Evolutionary conservation across 1,140 invertebrate species (phyloP).

Genomic region (Sitodiplosis mosellana): DNA sequence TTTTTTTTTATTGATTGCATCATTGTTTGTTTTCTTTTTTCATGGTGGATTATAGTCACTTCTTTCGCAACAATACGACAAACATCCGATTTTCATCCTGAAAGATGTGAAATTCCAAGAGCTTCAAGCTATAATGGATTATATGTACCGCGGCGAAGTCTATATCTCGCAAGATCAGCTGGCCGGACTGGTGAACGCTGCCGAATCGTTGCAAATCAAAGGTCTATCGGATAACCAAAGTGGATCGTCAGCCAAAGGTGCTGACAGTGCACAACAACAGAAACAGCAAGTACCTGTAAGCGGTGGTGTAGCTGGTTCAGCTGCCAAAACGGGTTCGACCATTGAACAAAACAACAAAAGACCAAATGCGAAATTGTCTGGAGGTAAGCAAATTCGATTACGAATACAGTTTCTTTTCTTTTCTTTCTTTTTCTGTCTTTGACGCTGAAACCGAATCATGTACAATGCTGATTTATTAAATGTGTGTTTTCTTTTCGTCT

Average conservation of each 20-base stretch:
- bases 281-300: constrained; percentile 9
- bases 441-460: too few species aligned
- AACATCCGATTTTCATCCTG: constrained; percentile 79
- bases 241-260: background rate
- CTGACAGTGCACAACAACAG: constrained; percentile 6
- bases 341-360: constrained; percentile 1
- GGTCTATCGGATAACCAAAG: constrained; percentile 62
- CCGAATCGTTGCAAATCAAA: constrained; percentile 80
- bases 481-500: too few species aligned
- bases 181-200: constrained; percentile 69
- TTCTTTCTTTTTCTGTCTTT: too few species aligned
- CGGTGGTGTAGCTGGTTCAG: background rate
- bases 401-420: background rate
- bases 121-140: constrained; percentile 80
- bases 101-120: constrained; percentile 84
- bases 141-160: constrained; percentile 88
- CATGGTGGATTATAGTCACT: constrained; percentile 40
- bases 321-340: constrained; percentile 14
- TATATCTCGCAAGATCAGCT: constrained; percentile 85
- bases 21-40: background rate
- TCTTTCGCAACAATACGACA: constrained; percentile 70
- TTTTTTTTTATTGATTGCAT: background rate
- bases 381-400: background rate
- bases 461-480: too few species aligned
- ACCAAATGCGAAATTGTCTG: background rate